Percentiles rank a stretch among this genome's conserved stretches.
Evolutionary conservation across 2,113 vertebrate genomes (phyloP).

Genomic region (Electrona antarctica): DNA sequence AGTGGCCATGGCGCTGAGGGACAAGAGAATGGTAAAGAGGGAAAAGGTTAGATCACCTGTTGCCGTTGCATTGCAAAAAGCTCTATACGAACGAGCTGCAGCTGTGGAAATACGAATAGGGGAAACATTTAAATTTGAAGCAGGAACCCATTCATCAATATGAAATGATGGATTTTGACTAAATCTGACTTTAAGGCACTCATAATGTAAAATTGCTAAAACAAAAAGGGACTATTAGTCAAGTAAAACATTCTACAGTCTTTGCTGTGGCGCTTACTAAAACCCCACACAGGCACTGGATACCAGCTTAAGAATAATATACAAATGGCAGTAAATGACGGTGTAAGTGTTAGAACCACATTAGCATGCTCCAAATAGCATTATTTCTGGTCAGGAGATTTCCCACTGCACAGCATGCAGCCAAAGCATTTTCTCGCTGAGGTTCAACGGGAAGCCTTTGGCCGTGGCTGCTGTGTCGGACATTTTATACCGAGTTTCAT

Average conservation of each 20-base stretch:
- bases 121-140: neutral
- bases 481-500: slow-evolving; percentile 53
- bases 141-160: slow-evolving; percentile 1
- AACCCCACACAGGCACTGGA: slow-evolving; percentile 75
- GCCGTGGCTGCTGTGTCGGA: slow-evolving; percentile 39
- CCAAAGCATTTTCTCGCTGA: slow-evolving; percentile 37
- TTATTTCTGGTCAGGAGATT: slow-evolving; percentile 33
- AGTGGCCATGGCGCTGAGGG: slow-evolving; percentile 91
- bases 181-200: slow-evolving; percentile 22
- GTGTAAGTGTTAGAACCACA: slow-evolving; percentile 66
- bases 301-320: slow-evolving; percentile 79
- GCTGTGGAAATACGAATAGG: slow-evolving; percentile 46
- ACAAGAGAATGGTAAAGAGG: slow-evolving; percentile 33
- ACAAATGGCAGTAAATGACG: slow-evolving; percentile 63
- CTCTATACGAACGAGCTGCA: slow-evolving; percentile 38
- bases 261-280: slow-evolving; percentile 77
- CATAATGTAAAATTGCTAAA: slow-evolving; percentile 7
- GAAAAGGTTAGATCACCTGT: slow-evolving; percentile 43
- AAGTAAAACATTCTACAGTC: slow-evolving; percentile 72
- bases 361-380: slow-evolving; percentile 53
- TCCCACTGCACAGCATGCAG: slow-evolving; percentile 14
- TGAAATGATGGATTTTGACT: slow-evolving; percentile 8
- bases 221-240: slow-evolving; percentile 37
- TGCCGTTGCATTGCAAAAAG: slow-evolving; percentile 10
- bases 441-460: slow-evolving; percentile 33